phyloP scores from a whole-genome alignment of 1,140 invertebrate species.

The Sinella curviseta region DNA sequence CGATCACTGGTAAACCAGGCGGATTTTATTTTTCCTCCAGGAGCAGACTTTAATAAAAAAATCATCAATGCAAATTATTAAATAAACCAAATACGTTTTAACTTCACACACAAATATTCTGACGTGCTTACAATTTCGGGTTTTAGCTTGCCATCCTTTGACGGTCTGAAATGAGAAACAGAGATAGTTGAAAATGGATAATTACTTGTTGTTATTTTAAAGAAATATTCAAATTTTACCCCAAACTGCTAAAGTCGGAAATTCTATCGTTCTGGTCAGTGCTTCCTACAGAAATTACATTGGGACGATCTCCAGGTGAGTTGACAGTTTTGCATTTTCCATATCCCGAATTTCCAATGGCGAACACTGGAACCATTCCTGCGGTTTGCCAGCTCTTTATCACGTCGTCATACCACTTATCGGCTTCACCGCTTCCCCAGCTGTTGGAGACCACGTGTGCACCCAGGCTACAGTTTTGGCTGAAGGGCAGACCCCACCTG shows the following conservation, averaged over 20 bases:
- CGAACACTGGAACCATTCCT: not conserved
- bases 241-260: not conserved
- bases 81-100: not conserved
- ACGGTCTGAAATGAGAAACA: not conserved
- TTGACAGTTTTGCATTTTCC: not conserved
- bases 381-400: not conserved
- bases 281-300: not conserved
- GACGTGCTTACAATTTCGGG: too few species aligned
- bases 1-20: not conserved
- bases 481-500: slow-evolving; percentile 31
- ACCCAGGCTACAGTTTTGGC: not conserved
- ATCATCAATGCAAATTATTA: not conserved
- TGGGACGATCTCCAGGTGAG: not conserved
- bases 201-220: not conserved
- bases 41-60: not conserved
- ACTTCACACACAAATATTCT: too few species aligned
- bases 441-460: not conserved
- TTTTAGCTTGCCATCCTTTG: not conserved
- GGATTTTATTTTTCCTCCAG: not conserved
- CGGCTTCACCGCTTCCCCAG: not conserved
- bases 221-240: not conserved
- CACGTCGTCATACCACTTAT: not conserved
- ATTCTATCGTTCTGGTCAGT: not conserved
- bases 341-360: not conserved
- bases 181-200: not conserved